phyloP scores from a whole-genome alignment of 2,797 vertebrate species.

The Margarornis squamiger region DNA sequence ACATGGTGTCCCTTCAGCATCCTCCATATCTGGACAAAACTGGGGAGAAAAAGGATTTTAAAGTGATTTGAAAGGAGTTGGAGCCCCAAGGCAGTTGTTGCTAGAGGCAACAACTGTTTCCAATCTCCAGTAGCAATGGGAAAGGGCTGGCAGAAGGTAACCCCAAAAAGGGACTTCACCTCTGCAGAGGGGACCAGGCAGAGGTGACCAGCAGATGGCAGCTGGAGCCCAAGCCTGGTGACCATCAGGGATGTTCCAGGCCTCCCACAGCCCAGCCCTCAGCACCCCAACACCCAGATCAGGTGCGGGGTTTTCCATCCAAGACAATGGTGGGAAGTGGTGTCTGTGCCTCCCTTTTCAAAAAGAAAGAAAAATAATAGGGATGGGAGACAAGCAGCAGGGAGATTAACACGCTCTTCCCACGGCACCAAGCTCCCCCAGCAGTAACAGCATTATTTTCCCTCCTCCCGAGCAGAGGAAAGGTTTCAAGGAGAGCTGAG shows the following conservation, averaged over 20 bases:
- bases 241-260: fast-evolving
- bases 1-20: fast-evolving
- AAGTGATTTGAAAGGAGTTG: neutral
- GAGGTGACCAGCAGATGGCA: neutral
- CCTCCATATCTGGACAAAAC: neutral
- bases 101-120: neutral
- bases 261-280: neutral
- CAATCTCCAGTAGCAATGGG: fast-evolving
- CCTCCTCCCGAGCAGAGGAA: neutral
- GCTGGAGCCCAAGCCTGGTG: neutral
- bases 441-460: neutral
- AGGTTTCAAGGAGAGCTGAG: neutral
- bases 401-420: neutral
- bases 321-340: fast-evolving
- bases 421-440: neutral
- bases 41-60: neutral
- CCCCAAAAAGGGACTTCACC: neutral
- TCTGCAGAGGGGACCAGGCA: neutral
- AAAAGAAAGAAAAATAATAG: neutral
- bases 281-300: neutral
- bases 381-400: fast-evolving
- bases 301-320: neutral
- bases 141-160: neutral
- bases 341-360: neutral
- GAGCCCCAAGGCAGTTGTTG: neutral